Evolutionary conservation across 2,797 vertebrate genomes (phyloP).

Genomic region (Pantherophis alleghaniensis): DNA sequence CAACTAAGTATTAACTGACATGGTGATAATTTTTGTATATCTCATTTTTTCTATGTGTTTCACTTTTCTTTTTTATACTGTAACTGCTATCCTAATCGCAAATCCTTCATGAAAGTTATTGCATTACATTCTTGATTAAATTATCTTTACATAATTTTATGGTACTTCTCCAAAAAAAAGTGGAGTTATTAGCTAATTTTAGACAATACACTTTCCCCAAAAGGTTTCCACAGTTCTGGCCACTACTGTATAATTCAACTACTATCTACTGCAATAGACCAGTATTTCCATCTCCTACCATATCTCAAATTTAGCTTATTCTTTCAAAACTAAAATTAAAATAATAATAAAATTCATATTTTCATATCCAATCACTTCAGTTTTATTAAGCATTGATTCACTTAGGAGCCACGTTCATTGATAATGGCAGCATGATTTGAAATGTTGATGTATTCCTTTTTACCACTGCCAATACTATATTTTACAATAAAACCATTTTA

Average conservation of each 20-base stretch:
- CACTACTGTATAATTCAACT: background rate
- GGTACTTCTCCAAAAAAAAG: no score
- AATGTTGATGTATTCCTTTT: slow-evolving; percentile 4
- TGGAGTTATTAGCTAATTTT: no score
- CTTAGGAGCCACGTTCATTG: background rate
- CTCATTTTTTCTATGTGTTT: no score
- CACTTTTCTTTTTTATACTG: no score
- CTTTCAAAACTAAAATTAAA: background rate
- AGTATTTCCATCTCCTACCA: background rate
- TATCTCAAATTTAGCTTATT: background rate
- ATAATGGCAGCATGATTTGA: slow-evolving; percentile 3
- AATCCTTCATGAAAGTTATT: no score
- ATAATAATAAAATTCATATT: background rate
- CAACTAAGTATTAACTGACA: no score
- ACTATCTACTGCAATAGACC: background rate
- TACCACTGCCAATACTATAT: background rate
- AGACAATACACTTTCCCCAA: no score
- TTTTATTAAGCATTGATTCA: slow-evolving; percentile 23
- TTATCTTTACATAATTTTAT: no score
- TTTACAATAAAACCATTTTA: slow-evolving; percentile 11
- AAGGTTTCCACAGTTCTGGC: no score
- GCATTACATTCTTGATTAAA: no score
- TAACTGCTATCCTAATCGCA: no score
- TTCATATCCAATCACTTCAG: background rate
- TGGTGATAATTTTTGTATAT: no score